Evolutionary conservation across 1,140 invertebrate genomes (phyloP), one percentile per base, ranked within the genome.

Genomic region (Neodiprion lecontei): DNA sequence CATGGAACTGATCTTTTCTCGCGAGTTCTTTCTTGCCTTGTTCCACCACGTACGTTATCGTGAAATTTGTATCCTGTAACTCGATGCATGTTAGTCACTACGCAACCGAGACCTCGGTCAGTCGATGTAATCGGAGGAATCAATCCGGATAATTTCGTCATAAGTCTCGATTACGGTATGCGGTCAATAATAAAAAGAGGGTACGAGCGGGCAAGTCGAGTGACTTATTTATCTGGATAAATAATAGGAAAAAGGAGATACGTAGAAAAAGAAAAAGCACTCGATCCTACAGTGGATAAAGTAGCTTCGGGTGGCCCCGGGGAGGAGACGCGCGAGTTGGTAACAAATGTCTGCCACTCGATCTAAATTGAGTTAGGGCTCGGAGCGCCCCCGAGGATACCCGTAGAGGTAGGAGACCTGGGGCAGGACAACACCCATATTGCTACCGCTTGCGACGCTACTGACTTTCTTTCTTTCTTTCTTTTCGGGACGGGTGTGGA

Each of bases 331-430:
- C 81, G 79, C 77, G 78, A 61, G 11, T 61, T 78, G 75, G 80
- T 86, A 86, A 87, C 84, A 88, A 88, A 88, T 88, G 86, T 82
- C 80, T 80, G 80, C 77, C 83, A 88, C 87, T 88, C 86, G 86
- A 88, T 88, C 87, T 88, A 87, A 88, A 88, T 88, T 87, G 87
- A 87, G 87, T 88, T 87, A 88, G 82, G 83, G 83, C 53, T 61
- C 53, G 53, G 53, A 61, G 53, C 53, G 53, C 53, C 53, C 53
- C 53, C 53, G 53, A 61, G 53, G 53, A 61, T 61, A 61, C 53
- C n/a, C 53, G 53, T 17, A 9, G 53, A 61, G 53, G 53, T 61
- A 14, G 80, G 80, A 85, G 80, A 83, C 82, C 78, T 79, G 53
- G 10, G 75, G 53, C 74, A 76, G 79, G 83, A 85, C 83, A 86